A percentile compares a stretch with the other conserved stretches of the same genome.
Evolutionary conservation across 2,797 vertebrate species (phyloP).

Genomic region (Pangasius macronema): DNA sequence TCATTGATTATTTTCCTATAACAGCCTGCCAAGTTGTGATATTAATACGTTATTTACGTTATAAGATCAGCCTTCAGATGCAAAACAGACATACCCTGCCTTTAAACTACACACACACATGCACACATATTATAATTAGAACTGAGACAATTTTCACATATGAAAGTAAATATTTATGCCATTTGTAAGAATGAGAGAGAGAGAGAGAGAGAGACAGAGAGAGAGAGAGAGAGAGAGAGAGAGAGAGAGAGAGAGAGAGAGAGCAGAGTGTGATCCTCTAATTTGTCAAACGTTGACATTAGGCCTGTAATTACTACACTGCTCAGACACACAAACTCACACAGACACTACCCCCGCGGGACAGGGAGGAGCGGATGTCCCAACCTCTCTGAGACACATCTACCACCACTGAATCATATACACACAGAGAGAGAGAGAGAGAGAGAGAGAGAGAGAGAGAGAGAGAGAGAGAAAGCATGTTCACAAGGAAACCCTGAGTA

Average conservation of each 20-base stretch:
- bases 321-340: slow-evolving; percentile 36
- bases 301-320: slow-evolving; percentile 54
- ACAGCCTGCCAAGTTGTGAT: neutral
- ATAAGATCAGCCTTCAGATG: neutral
- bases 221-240: neutral
- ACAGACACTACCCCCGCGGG: slow-evolving; percentile 30
- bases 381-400: slow-evolving; percentile 49
- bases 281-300: slow-evolving; percentile 52
- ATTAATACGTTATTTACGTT: neutral
- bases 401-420: slow-evolving; percentile 39
- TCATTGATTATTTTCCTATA: neutral
- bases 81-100: neutral
- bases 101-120: slow-evolving; percentile 1
- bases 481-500: slow-evolving; percentile 5
- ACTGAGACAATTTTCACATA: neutral
- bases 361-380: slow-evolving; percentile 43
- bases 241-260: neutral
- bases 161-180: slow-evolving; percentile 6
- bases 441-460: slow-evolving; percentile 20
- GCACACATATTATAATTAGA: neutral
- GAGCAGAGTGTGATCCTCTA: slow-evolving; percentile 46
- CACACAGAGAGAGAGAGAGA: slow-evolving; percentile 19
- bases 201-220: neutral
- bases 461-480: slow-evolving; percentile 13
- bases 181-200: neutral